Evolutionary conservation across 2,888 invertebrate species (phyloP).

Genomic region (Caradrina clavipalpis): DNA sequence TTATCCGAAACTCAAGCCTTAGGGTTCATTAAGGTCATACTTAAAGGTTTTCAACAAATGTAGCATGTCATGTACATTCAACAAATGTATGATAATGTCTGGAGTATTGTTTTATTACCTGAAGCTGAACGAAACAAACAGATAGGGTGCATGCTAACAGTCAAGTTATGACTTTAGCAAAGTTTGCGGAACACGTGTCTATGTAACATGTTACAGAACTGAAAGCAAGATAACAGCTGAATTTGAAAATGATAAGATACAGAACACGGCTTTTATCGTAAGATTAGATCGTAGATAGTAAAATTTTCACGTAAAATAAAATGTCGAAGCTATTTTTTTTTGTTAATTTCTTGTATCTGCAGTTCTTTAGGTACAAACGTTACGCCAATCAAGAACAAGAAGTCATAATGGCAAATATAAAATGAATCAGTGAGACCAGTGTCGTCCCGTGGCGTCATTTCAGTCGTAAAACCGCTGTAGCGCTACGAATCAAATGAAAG

Average conservation of each 20-base stretch:
- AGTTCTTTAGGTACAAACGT: background rate
- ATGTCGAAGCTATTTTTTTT: background rate
- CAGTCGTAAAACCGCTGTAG: slow-evolving; percentile 36
- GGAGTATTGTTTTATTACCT: slow-evolving; percentile 35
- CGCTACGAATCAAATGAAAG: slow-evolving; percentile 16
- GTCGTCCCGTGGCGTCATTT: slow-evolving; percentile 5
- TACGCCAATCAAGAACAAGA: background rate
- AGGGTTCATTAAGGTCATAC: too few species aligned
- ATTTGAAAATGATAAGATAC: background rate
- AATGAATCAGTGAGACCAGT: slow-evolving; percentile 11
- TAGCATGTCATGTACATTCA: too few species aligned
- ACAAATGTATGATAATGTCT: slow-evolving; percentile 10
- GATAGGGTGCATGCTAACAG: slow-evolving; percentile 10
- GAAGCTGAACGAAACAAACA: slow-evolving; percentile 15
- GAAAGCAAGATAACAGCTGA: slow-evolving; percentile 1
- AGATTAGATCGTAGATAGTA: background rate
- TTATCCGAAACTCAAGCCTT: background rate
- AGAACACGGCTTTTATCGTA: background rate
- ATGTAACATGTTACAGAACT: slow-evolving; percentile 9
- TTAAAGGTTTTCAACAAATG: too few species aligned
- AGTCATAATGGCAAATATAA: slow-evolving; percentile 11
- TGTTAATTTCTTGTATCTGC: background rate
- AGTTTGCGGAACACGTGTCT: slow-evolving; percentile 32
- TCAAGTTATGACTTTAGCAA: slow-evolving; percentile 45
- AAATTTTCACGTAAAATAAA: too few species aligned